Percentiles rank a stretch among this genome's conserved stretches.
Conservation (phyloP, 2,888 invertebrate genomes). For the Monochamus alternatus region DNA sequence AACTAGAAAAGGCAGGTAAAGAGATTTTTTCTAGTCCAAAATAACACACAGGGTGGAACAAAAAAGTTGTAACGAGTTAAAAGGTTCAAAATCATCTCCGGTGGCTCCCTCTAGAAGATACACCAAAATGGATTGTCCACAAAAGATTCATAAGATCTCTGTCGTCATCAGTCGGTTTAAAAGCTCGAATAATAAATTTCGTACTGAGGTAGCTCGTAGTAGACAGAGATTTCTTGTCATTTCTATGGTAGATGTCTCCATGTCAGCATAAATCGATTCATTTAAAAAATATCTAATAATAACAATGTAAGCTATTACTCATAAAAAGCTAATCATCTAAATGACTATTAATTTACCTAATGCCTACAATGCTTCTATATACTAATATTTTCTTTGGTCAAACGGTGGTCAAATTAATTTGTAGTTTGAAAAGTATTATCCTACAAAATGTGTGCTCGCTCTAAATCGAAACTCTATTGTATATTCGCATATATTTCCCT, state of each 20-base stretch:
- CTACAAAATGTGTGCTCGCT: no score
- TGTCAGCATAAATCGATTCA: no score
- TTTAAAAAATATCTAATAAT: background rate
- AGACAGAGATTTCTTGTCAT: background rate
- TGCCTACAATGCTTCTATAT: no score
- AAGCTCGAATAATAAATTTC: background rate
- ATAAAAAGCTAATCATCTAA: background rate
- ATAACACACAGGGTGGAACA: no score
- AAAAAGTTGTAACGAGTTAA: no score
- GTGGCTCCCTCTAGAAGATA: no score
- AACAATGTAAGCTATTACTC: background rate
- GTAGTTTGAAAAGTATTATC: no score
- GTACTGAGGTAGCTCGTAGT: background rate
- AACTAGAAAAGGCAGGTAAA: no score
- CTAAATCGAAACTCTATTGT: background rate
- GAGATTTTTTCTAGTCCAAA: no score
- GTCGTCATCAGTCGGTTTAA: background rate
- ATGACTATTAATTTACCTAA: background rate
- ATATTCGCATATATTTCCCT: background rate
- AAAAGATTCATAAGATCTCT: background rate
- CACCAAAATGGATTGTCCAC: background rate
- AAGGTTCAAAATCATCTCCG: no score
- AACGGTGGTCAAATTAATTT: no score
- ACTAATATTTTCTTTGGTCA: no score
- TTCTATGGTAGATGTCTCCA: background rate